Base-by-base conservation (phyloP, 35 echinoderm and acorn worm species). In the Eucidaris tribuloides region DNA sequence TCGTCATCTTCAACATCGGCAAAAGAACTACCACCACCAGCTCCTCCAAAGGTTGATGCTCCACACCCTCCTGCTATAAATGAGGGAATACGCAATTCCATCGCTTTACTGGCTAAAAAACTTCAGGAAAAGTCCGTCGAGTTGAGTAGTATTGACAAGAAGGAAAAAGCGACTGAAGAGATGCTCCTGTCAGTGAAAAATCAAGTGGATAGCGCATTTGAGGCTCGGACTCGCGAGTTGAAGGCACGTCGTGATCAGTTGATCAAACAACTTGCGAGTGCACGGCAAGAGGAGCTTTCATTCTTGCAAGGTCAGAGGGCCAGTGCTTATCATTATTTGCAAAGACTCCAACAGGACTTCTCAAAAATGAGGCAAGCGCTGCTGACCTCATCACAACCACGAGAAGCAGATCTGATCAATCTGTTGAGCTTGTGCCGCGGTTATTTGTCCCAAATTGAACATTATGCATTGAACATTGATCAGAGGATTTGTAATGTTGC, bases 401-500 rank as follows among this genome's bases (percentile, higher is more conserved):
- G 76, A 42, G 86, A 94, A 80, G 79, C 68, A 17, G 72, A 94
- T 59, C 71, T 90, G 44, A 94, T 88, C 72, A 82, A 94, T 32
- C 54, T 94, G 11, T 62, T 94, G 30, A 90, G 72, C 30, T 45
- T 94, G 20, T 94, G 92, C 50, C 71, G 84, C 30, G 77, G 82
- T 1, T 94, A 90, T 56, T 61, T 70, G 27, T 59, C 43, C 46
- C 92, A 94, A 46, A 94, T 94, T 74, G 92, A 90, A 38, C 65
- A 94, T 20, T 94, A 94, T 46, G 92, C 92, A 5, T 83, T 94
- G 68, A 85, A 70, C 37, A 66, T 94, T 36, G 83, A 94, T 43
- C 66, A 94, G 34, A 60, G 76, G 14, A 79, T 83, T 22, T 80
- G 82, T 56, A 65, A 81, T 35, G 42, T 94, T 56, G 56, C 68